A percentile compares a stretch with the other conserved stretches of the same genome.
phyloP scores from a whole-genome alignment of 1,140 invertebrate genomes.

The Rhyzopertha dominica region DNA sequence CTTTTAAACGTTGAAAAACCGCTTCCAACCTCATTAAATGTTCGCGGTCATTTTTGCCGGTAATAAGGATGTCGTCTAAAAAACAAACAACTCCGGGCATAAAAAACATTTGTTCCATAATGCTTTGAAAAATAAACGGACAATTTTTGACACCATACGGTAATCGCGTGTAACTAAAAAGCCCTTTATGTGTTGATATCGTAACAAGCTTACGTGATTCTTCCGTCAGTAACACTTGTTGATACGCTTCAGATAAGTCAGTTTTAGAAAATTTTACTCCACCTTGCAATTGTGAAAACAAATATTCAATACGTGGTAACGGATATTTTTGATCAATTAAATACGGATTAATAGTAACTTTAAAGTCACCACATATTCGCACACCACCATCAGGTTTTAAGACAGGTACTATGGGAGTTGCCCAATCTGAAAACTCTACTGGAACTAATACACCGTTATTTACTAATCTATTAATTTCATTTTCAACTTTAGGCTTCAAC shows the following conservation, averaged over 20 bases:
- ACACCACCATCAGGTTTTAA: too few species aligned
- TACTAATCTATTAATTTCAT: conserved; percentile 9
- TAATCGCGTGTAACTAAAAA: conserved; percentile 1
- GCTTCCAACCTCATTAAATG: neutral
- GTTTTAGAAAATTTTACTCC: neutral
- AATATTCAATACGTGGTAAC: neutral
- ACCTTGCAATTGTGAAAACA: neutral
- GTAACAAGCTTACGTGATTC: neutral
- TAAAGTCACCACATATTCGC: conserved; percentile 1
- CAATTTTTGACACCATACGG: neutral
- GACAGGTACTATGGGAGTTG: too few species aligned
- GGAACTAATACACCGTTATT: conserved; percentile 5
- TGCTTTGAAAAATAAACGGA: neutral
- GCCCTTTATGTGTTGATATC: neutral
- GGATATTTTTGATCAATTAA: neutral
- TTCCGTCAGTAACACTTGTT: neutral
- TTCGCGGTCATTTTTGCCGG: neutral
- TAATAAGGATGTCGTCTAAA: neutral
- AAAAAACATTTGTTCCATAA: neutral
- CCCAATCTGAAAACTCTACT: conserved; percentile 7
- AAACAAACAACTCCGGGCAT: neutral
- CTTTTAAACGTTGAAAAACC: conserved; percentile 1
- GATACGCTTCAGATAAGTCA: neutral
- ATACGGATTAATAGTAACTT: neutral
- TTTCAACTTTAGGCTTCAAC: conserved; percentile 6